phyloP scores from a whole-genome alignment of 2,797 vertebrate genomes.

The Hipposideros larvatus region DNA sequence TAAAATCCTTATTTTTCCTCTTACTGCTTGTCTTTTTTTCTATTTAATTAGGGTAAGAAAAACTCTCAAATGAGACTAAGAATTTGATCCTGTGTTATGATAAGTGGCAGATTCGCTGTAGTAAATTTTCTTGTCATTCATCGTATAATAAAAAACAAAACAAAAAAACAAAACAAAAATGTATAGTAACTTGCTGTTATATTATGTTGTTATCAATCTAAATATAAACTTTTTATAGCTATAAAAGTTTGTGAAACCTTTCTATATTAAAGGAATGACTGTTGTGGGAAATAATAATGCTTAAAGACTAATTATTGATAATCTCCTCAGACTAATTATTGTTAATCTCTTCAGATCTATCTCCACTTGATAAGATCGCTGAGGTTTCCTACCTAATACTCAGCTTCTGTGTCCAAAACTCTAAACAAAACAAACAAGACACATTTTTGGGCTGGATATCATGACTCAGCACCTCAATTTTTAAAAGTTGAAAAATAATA shows the following conservation, averaged over 20 bases:
- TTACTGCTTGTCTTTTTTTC: too few relatives aligned
- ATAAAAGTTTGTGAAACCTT: background rate
- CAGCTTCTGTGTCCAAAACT: background rate
- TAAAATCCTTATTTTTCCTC: background rate
- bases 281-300: background rate
- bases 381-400: background rate
- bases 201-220: background rate
- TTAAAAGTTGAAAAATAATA: background rate
- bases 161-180: background rate
- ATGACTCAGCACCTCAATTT: background rate
- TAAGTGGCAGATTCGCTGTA: background rate
- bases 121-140: background rate
- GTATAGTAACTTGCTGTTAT: background rate
- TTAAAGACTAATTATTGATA: background rate
- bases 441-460: background rate
- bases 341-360: background rate
- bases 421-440: background rate
- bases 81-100: background rate
- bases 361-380: background rate
- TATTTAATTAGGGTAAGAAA: background rate
- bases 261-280: background rate
- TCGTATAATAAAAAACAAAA: background rate
- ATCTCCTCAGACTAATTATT: background rate
- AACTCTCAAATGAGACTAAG: background rate
- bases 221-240: constrained; percentile 19